Base-by-base conservation (phyloP, 2,888 invertebrate species). In the Pilophorus perplexus region DNA sequence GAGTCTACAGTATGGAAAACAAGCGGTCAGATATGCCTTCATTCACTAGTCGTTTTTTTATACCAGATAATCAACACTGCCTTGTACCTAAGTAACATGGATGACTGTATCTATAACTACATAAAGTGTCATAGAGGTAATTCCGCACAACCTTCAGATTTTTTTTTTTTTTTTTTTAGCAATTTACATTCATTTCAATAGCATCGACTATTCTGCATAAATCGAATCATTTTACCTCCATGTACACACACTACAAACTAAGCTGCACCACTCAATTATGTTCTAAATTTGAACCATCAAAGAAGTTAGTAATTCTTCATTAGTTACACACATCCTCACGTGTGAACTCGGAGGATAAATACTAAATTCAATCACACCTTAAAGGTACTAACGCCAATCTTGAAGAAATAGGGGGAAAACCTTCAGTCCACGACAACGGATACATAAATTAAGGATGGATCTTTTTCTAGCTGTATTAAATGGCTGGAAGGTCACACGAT, bases 61-160 rank as follows among this genome's bases (percentile, higher is more conserved):
- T 4, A 6, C 40, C 23, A 42, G 59, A 62, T 62, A 62, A 62
- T 62, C 62, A 62, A 62, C 62, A 62, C 62, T 62, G 62, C 46
- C 42, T 62, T 62, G 62, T 62, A 46, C 28, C 28, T 46, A 62
- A 6, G 2, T 62, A 27, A 46, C 33, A 46, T 48, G 28, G 20
- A 42, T 42, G 44, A 18, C 28, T 59, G 20, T 46, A 46, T 46
- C 33, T 62, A 62, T 14, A 55, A 38, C 55, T 55, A 55, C 38
- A 3, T 37, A 52, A 33, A 33, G 52, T 50, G 50, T 5, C 52
- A 52, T 18, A 28, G 28, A 52, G 52, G 52, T 52, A 52, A 52
- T 52, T 14, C 12, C 46, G 25, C 46, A 52, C 25, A 52, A 52
- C 52, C 52, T 52, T 25, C 6, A 46, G 25, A 23, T 46, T 46